phyloP scores from a whole-genome alignment of 2,797 vertebrate species.

The Coregonus sp. region DNA sequence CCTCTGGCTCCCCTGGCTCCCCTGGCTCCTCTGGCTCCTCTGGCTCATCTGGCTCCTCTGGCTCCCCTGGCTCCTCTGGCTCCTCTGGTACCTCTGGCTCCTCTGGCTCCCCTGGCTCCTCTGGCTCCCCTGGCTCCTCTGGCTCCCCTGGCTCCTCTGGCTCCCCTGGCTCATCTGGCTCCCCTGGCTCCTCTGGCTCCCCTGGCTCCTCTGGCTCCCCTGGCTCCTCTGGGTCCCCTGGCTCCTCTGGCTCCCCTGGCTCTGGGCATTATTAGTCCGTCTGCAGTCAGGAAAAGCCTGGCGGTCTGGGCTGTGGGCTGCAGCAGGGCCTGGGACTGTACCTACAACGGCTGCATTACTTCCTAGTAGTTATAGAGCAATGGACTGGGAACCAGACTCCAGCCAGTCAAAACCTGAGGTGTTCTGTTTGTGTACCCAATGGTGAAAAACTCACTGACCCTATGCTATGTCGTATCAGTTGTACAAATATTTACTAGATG shows the following conservation, averaged over 20 bases:
- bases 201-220: neutral
- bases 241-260: neutral
- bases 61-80: neutral
- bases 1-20: neutral
- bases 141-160: neutral
- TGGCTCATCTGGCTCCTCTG: neutral
- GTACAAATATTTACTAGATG: too few species aligned
- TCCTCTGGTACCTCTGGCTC: neutral
- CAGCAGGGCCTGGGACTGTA: slow-evolving; percentile 2
- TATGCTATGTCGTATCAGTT: too few species aligned
- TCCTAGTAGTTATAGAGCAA: slow-evolving; percentile 11
- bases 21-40: neutral
- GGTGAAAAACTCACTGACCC: neutral
- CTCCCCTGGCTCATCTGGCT: neutral
- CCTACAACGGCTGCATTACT: neutral
- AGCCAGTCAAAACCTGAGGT: neutral
- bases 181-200: neutral
- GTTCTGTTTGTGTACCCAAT: neutral
- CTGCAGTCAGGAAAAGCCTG: slow-evolving; percentile 22
- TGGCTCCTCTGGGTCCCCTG: neutral
- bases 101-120: neutral
- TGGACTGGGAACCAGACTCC: slow-evolving; percentile 6
- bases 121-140: neutral
- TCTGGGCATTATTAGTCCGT: slow-evolving; percentile 32
- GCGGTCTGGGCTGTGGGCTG: slow-evolving; percentile 30